Conservation (phyloP, 2,797 vertebrate genomes). For the Alauda arvensis region DNA sequence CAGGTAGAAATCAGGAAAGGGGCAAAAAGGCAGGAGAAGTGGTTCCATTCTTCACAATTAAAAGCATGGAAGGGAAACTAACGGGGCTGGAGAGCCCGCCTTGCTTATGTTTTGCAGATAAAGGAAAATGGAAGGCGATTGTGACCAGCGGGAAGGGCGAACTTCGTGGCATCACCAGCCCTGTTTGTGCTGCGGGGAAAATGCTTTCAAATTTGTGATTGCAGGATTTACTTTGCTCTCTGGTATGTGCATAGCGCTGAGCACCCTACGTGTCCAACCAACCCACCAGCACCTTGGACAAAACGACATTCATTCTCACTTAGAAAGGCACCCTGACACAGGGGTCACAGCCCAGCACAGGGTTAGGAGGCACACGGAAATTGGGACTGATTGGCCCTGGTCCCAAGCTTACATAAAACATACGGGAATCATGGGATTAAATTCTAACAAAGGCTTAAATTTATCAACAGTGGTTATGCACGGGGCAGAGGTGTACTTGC, state of each 20-base stretch:
- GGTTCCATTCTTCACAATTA: constrained; percentile 59
- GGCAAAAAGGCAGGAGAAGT: constrained; percentile 35
- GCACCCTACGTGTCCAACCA: neutral
- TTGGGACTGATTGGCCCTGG: constrained; percentile 40
- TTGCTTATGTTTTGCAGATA: constrained; percentile 65
- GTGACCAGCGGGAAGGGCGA: constrained; percentile 41
- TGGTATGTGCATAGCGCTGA: constrained; percentile 42
- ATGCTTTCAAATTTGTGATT: constrained; percentile 57
- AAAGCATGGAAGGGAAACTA: constrained; percentile 67
- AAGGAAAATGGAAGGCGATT: constrained; percentile 58
- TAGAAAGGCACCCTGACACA: neutral
- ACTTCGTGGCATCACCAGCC: constrained; percentile 36
- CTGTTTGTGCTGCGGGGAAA: constrained; percentile 42
- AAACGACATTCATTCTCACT: neutral
- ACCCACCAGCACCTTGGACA: constrained; percentile 12
- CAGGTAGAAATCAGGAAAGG: constrained; percentile 58
- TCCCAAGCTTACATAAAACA: constrained; percentile 49
- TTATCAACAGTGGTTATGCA: constrained; percentile 50
- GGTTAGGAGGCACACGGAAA: constrained; percentile 9
- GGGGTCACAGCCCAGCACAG: neutral
- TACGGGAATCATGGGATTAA: constrained; percentile 50
- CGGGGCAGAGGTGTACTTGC: constrained; percentile 21
- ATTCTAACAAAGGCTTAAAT: constrained; percentile 34
- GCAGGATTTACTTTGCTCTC: constrained; percentile 61
- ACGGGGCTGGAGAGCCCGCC: constrained; percentile 63